These are phyloP conservation scores for Hypolimnas misippus DNA, from an alignment of 2,888 invertebrate genomes.

Conservation along the genomic window DNA sequence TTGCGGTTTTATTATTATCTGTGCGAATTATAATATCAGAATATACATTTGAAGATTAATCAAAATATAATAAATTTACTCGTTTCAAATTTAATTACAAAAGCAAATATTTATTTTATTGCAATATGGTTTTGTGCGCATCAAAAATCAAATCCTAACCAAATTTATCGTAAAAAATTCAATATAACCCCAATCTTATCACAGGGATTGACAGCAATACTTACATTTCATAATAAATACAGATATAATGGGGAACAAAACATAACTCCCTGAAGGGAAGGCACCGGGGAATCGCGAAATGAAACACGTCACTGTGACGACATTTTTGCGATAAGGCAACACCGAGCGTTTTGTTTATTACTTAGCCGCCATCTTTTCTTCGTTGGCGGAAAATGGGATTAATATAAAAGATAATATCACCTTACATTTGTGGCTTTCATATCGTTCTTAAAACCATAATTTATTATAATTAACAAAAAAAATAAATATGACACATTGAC, in stretches of 20 bases:
- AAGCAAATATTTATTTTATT: no score
- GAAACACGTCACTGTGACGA: constrained; percentile 66
- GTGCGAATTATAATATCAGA: no score
- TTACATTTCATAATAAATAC: constrained; percentile 19
- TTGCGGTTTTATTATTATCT: no score
- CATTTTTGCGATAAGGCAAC: constrained; percentile 71
- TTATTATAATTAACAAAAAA: not conserved
- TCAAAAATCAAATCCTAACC: not conserved
- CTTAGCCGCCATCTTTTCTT: constrained; percentile 61
- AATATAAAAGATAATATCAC: not conserved
- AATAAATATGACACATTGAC: no score
- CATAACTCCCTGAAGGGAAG: constrained; percentile 53
- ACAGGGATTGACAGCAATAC: constrained; percentile 20
- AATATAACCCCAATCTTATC: constrained; percentile 26
- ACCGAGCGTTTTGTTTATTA: constrained; percentile 61
- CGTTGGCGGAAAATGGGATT: constrained; percentile 26
- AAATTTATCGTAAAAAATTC: constrained; percentile 18
- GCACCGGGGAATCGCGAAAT: constrained; percentile 61
- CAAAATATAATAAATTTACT: no score
- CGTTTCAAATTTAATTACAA: no score
- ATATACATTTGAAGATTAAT: no score
- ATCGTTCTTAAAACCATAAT: not conserved
- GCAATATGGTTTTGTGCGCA: not conserved
- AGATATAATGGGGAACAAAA: constrained; percentile 43
- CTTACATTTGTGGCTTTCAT: not conserved